These are phyloP conservation scores for Drosophila robusta DNA, from an alignment of 2,888 invertebrate genomes.

Conservation along the genomic window DNA sequence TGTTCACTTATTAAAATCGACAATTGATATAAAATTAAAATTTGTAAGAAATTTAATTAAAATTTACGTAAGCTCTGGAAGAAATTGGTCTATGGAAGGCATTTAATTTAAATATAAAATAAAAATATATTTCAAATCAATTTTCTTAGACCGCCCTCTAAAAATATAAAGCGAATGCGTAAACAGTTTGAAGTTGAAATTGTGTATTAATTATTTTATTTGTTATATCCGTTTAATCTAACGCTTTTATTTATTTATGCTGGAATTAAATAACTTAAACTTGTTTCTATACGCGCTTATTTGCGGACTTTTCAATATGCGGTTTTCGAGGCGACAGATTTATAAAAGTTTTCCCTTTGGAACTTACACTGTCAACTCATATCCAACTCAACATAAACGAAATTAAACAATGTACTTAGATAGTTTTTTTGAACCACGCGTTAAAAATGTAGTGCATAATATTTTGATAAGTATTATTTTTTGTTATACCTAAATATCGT, in stretches of 20 bases:
- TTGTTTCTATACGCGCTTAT: slow-evolving; percentile 65
- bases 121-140: neutral
- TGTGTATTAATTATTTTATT: slow-evolving; percentile 79
- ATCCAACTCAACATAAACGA: slow-evolving; percentile 65
- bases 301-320: slow-evolving; percentile 57
- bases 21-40: neutral
- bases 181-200: slow-evolving; percentile 55
- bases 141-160: neutral
- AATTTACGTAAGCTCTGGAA: neutral
- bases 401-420: slow-evolving; percentile 54
- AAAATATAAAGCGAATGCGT: neutral
- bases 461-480: slow-evolving; percentile 66
- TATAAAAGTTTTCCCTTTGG: slow-evolving; percentile 10
- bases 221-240: slow-evolving; percentile 77
- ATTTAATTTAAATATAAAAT: neutral
- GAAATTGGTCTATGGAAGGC: neutral
- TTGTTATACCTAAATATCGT: slow-evolving; percentile 68
- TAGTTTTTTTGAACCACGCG: slow-evolving; percentile 64
- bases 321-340: slow-evolving; percentile 71
- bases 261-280: slow-evolving; percentile 80
- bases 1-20: neutral
- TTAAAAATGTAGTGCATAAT: slow-evolving; percentile 73
- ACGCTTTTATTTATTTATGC: slow-evolving; percentile 78
- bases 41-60: neutral
- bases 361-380: slow-evolving; percentile 16